phyloP scores from a whole-genome alignment of 2,113 vertebrate species.

The Athene cunicularia region DNA sequence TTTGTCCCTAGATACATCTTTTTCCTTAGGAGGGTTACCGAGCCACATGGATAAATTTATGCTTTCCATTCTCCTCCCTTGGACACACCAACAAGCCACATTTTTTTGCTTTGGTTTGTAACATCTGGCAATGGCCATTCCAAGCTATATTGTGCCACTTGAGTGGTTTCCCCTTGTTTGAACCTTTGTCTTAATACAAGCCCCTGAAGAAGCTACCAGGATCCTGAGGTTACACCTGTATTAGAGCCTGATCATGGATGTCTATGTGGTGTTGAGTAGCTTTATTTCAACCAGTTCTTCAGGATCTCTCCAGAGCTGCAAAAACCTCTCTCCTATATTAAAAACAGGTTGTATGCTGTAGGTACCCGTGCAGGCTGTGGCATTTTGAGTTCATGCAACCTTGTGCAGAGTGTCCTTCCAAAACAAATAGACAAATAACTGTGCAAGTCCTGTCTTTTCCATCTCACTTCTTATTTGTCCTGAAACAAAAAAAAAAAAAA shows the following conservation, averaged over 20 bases:
- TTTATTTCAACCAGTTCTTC: neutral
- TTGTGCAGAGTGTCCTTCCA: neutral
- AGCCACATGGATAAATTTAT: neutral
- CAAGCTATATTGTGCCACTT: accelerated
- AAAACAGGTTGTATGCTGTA: neutral
- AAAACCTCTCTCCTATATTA: neutral
- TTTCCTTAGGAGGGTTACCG: neutral
- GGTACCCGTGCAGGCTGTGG: neutral
- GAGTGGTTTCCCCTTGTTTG: neutral
- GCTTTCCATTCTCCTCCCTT: neutral
- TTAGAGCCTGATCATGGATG: accelerated
- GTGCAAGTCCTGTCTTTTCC: neutral
- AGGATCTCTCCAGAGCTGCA: neutral
- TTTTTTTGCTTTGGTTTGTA: neutral
- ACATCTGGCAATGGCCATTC: neutral
- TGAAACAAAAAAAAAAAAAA: neutral
- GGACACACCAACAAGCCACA: neutral
- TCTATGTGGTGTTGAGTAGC: neutral
- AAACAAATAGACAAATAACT: neutral
- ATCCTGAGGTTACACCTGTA: neutral
- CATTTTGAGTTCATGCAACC: neutral
- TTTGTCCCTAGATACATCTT: neutral
- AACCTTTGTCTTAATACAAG: neutral
- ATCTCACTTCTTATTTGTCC: neutral
- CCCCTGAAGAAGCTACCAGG: neutral